Evolutionary conservation across 2,797 vertebrate species (phyloP), one percentile per base, ranked within the genome.

Genomic region (Brachyalestes nurse): DNA sequence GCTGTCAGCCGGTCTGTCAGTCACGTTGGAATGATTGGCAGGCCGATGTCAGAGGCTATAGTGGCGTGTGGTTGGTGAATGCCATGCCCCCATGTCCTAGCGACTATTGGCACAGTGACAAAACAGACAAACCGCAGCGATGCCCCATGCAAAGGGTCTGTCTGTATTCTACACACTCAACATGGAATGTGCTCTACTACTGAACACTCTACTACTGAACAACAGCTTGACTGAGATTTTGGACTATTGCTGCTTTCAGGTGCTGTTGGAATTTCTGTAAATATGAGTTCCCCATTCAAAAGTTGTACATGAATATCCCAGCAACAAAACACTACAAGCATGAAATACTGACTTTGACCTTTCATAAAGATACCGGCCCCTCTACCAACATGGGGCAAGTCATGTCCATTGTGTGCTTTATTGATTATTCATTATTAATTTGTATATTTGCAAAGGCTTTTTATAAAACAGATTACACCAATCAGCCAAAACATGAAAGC

Each of bases 11-110:
- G 47, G 55, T 67, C 77, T 64, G 77, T 81, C 87, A 88, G 58
- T 86, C 83, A 85, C 13, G 12, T 28, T 47, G 49, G 74, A 71
- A 73, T 85, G 85, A 88, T 69, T 86, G 87, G 62, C 87, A 86
- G 82, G 67, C 60, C 72, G 73, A 77, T 85, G 81, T 86, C 75
- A 78, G 77, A 85, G 80, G 83, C 74, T 49, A 9, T 64, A 82
- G 67, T 51, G 55, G 75, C 66, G 72, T 83, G 83, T 79, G 78
- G 74, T 75, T 81, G 65, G 81, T 78, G 64, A 71, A 81, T 78
- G 75, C 78, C 53, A 45, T 79, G 60, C 78, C 58, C 75, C 57
- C 34, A 55, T 80, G 78, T 77, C 57, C n/a, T 53, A 65, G 61
- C 47, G 72, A 77, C 74, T 51, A 70, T 28, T 82, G 79, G 53